Conservation (phyloP, 2,113 vertebrate genomes). For the Colistium nudipinnis region DNA sequence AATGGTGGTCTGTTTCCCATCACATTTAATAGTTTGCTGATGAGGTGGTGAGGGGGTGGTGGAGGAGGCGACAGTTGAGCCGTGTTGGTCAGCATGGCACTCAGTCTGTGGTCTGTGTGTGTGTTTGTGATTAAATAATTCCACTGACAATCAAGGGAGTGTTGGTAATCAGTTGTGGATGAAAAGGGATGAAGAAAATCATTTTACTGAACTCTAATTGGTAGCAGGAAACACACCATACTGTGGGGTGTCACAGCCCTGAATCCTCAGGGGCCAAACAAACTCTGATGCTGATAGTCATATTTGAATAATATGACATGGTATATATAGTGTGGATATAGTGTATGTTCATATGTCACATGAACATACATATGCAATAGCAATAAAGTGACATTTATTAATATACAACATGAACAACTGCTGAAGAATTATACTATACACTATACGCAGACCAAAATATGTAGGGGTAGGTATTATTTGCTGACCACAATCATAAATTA, state of each 20-base stretch:
- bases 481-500: neutral
- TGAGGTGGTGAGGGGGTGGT: slow-evolving; percentile 52
- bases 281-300: neutral
- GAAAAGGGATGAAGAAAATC: neutral
- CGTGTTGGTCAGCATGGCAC: slow-evolving; percentile 74
- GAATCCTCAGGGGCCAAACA: neutral
- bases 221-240: slow-evolving; percentile 22
- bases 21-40: slow-evolving; percentile 43
- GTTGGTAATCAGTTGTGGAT: neutral
- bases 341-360: no score
- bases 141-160: neutral
- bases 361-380: no score
- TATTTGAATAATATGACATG: no score
- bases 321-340: no score
- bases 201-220: neutral
- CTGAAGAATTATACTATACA: no score
- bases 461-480: neutral
- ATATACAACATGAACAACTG: no score
- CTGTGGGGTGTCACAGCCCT: no score
- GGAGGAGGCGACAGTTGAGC: slow-evolving; percentile 68
- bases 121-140: neutral
- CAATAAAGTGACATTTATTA: no score
- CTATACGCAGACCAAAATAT: no score
- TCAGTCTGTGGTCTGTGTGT: slow-evolving; percentile 50
- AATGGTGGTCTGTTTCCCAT: slow-evolving; percentile 5